Base-by-base conservation (phyloP, 2,888 invertebrate genomes). In the Stegophylla sp. region DNA sequence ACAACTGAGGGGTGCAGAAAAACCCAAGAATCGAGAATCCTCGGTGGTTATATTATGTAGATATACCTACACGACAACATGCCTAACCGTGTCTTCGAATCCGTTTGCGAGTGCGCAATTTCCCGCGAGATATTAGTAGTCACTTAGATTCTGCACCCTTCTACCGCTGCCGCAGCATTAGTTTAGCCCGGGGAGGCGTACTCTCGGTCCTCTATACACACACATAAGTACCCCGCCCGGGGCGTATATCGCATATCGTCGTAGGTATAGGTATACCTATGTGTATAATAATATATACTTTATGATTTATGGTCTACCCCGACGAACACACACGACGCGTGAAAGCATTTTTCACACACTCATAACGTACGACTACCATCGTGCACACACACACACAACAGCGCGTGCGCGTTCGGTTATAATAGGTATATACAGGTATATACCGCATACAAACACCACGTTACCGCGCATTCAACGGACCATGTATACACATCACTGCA, bases 271-370 rank as follows among this genome's bases (percentile, higher is more conserved):
- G 34, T 64, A 41, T 64, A 41, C 4, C 15, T 26, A 20, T 13
- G 10, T 67, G n/a, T 53, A 20, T 51, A n/a, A n/a, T n/a, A n/a
- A n/a, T n/a, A 51, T 66, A 45, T 26, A 67, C 67, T 26, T 43
- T 43, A 69, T 48, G 67, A 69, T 48, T 48, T 48, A 48, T 69
- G 45, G 48, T 48, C 67, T n/a, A 48, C 67, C 67, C n/a, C 48
- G 28, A 69, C 48, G 28, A 69, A 10, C 20, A n/a, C 63, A 34
- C 34, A 34, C 34, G 7, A 56, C 23, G 3, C 56, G 20, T 12
- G 56, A 12, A 56, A 56, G 56, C 12, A 56, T 56, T 56, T 56
- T 56, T 56, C 56, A 20, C 67, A n/a, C 48, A 45, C 41, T 34
- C 45, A n/a, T 41, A 72, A 53, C 53, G 34, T n/a, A n/a, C 34